Percentiles rank a stretch among this genome's conserved stretches.
phyloP scores from a whole-genome alignment of 1,140 invertebrate genomes.

The Saccostrea glomerata region DNA sequence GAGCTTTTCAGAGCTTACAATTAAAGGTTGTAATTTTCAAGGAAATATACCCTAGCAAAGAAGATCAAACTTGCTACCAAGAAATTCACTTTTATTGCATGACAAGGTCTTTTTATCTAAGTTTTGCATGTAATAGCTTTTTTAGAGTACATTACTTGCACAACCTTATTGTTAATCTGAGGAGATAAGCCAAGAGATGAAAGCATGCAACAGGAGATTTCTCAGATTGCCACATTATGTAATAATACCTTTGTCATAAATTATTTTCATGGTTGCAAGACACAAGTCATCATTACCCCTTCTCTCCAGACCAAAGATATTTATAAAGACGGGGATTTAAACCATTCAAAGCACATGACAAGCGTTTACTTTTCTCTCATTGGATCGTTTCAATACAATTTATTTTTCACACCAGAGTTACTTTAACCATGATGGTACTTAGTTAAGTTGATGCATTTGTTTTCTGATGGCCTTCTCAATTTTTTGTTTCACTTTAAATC shows the following conservation, averaged over 20 bases:
- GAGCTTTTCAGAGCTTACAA: too few relatives aligned
- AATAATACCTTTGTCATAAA: conserved; percentile 1
- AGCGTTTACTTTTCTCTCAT: background rate
- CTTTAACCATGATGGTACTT: too few relatives aligned
- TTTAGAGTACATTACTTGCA: background rate
- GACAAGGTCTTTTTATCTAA: background rate
- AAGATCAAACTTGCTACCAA: background rate
- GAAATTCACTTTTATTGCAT: background rate
- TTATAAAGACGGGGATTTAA: background rate
- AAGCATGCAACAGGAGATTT: background rate
- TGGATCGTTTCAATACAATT: background rate
- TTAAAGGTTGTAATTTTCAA: too few relatives aligned
- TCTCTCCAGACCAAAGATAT: background rate
- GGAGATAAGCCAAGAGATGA: background rate
- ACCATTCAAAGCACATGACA: background rate
- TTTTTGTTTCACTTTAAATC: too few relatives aligned
- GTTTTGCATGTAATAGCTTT: background rate
- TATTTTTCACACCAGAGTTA: too few relatives aligned
- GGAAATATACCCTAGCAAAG: too few relatives aligned
- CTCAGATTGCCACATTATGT: background rate
- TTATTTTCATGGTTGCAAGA: background rate
- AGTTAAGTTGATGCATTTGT: too few relatives aligned
- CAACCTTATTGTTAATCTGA: background rate
- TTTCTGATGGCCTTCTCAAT: too few relatives aligned
- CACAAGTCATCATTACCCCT: background rate